These are phyloP conservation scores for Fringilla coelebs DNA, from an alignment of 2,797 vertebrate genomes.

Conservation along the genomic window DNA sequence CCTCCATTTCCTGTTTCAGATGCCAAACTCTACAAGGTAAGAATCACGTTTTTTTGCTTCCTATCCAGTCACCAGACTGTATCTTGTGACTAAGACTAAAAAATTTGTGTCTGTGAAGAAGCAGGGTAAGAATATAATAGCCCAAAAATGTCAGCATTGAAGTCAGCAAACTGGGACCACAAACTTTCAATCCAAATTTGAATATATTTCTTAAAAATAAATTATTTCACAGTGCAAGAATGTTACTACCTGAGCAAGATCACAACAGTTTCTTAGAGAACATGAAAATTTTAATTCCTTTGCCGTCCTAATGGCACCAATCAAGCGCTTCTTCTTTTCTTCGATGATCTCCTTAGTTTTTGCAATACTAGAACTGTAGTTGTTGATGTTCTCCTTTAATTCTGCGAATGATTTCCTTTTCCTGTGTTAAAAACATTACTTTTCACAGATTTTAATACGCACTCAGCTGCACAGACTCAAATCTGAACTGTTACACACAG, in stretches of 20 bases:
- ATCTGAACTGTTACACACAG: neutral
- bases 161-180: neutral
- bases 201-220: neutral
- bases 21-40: neutral
- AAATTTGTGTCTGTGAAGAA: neutral
- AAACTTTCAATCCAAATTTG: neutral
- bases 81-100: neutral
- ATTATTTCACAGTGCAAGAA: neutral
- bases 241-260: slow-evolving; percentile 66
- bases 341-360: slow-evolving; percentile 63
- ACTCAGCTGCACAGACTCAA: neutral
- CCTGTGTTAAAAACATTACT: slow-evolving; percentile 58
- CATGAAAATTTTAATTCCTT: slow-evolving; percentile 53
- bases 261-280: slow-evolving; percentile 47
- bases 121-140: neutral
- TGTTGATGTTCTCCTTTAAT: slow-evolving; percentile 41
- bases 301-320: slow-evolving; percentile 65
- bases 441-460: neutral
- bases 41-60: neutral
- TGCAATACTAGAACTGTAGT: slow-evolving; percentile 51
- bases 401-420: slow-evolving; percentile 65
- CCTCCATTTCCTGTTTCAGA: neutral
- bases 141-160: neutral
- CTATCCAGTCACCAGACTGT: neutral
- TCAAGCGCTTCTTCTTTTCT: slow-evolving; percentile 66